phyloP scores from a whole-genome alignment of 2,113 vertebrate species.

The Phainopepla nitens region DNA sequence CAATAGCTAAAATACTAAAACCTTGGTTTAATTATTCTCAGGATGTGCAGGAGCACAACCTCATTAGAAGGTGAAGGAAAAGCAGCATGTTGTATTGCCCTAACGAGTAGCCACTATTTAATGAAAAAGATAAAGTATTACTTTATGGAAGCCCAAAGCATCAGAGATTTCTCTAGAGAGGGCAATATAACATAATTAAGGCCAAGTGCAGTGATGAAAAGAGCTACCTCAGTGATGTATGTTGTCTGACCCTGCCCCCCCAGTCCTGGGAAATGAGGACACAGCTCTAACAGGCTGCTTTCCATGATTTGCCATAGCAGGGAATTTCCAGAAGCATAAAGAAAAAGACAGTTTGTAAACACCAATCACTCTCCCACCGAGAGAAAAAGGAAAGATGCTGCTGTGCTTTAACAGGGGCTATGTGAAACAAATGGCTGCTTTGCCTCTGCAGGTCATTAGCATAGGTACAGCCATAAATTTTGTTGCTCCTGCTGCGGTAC shows the following conservation, averaged over 20 bases:
- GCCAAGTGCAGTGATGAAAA: background rate
- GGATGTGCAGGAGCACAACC: background rate
- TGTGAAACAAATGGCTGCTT: background rate
- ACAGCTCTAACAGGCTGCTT: background rate
- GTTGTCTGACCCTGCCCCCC: background rate
- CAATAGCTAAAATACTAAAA: background rate
- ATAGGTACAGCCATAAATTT: constrained; percentile 13
- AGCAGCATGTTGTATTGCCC: background rate
- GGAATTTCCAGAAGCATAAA: background rate
- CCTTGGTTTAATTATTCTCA: background rate
- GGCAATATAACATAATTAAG: constrained; percentile 9
- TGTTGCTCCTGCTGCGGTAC: background rate
- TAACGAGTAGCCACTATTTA: background rate
- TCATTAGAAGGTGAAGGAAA: background rate
- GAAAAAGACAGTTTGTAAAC: background rate
- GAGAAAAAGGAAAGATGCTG: background rate
- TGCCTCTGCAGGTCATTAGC: constrained; percentile 23
- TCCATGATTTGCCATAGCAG: background rate
- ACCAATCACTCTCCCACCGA: background rate
- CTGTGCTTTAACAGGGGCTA: background rate
- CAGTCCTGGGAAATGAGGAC: background rate
- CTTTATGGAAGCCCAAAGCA: background rate
- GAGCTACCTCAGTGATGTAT: background rate
- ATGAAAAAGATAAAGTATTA: constrained; percentile 20
- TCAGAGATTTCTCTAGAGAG: background rate